Conservation (phyloP, 1,140 invertebrate genomes). For the Ceratina australensis region DNA sequence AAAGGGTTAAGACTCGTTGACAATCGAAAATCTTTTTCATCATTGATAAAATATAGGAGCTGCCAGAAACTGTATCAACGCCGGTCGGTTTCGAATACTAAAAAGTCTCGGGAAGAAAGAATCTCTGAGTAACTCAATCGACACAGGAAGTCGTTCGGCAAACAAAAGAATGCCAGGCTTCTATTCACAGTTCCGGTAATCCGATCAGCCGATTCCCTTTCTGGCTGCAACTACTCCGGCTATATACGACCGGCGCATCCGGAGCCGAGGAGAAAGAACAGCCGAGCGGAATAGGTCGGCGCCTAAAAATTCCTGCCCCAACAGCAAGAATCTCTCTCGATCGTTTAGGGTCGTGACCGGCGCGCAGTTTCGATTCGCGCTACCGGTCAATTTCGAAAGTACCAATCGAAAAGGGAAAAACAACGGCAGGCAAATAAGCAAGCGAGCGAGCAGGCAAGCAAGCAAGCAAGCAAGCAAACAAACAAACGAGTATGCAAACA, state of each 20-base stretch:
- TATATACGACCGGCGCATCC: background rate
- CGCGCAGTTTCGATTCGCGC: background rate
- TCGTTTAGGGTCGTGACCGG: background rate
- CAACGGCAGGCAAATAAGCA: background rate
- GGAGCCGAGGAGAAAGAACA: background rate
- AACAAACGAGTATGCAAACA: background rate
- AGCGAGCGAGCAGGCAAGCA: background rate
- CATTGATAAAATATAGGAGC: background rate
- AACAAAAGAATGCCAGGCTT: background rate
- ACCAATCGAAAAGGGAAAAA: background rate
- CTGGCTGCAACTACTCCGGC: background rate
- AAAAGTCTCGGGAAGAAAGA: background rate
- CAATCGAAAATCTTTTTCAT: background rate
- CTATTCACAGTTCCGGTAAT: constrained; percentile 15
- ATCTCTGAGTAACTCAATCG: background rate
- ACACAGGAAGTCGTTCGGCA: constrained; percentile 1
- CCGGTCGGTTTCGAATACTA: background rate
- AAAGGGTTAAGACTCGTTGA: background rate
- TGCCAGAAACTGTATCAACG: background rate
- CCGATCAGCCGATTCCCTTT: constrained; percentile 7
- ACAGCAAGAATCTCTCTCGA: too few relatives aligned
- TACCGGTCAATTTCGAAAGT: constrained; percentile 14
- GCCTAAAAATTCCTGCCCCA: background rate
- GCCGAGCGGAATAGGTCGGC: background rate
- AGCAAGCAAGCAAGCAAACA: background rate